phyloP scores from a whole-genome alignment of 2,113 vertebrate species.

The Elachura formosa region DNA sequence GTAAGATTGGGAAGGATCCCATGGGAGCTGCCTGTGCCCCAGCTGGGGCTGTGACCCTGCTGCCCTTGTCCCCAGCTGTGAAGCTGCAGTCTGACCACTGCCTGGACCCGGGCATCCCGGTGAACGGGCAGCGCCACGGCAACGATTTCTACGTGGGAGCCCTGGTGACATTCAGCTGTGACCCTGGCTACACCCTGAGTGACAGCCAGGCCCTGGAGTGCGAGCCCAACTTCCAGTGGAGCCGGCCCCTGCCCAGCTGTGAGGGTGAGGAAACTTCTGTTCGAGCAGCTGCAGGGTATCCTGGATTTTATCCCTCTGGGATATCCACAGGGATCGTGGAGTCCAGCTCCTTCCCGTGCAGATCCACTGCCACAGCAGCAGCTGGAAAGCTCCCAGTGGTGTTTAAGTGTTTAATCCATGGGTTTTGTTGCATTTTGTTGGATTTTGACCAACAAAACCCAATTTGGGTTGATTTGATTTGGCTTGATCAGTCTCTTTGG shows the following conservation, averaged over 20 bases:
- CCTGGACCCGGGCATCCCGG: slow-evolving; percentile 92
- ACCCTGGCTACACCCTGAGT: slow-evolving; percentile 90
- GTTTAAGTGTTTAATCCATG: rapidly evolving
- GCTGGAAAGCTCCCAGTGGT: rapidly evolving
- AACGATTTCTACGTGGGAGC: slow-evolving; percentile 96
- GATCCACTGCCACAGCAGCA: neutral
- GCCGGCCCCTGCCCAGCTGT: slow-evolving; percentile 91
- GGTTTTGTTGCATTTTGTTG: neutral
- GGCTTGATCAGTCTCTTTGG: rapidly evolving
- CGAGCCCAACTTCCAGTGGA: slow-evolving; percentile 98
- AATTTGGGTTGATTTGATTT: neutral
- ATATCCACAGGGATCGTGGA: neutral
- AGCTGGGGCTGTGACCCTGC: neutral
- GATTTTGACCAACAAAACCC: neutral
- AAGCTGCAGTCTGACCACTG: slow-evolving; percentile 95
- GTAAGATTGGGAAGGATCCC: rapidly evolving
- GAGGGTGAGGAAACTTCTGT: slow-evolving; percentile 77
- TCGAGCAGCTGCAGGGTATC: neutral
- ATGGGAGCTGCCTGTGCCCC: neutral
- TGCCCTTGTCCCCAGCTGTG: slow-evolving; percentile 75
- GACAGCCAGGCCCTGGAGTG: slow-evolving; percentile 87
- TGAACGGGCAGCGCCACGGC: slow-evolving; percentile 92
- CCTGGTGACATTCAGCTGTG: slow-evolving; percentile 92
- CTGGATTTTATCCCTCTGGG: too few species aligned
- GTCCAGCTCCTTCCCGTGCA: neutral